Base-by-base conservation (phyloP, 2,113 vertebrate species). In the Circaetus gallicus region DNA sequence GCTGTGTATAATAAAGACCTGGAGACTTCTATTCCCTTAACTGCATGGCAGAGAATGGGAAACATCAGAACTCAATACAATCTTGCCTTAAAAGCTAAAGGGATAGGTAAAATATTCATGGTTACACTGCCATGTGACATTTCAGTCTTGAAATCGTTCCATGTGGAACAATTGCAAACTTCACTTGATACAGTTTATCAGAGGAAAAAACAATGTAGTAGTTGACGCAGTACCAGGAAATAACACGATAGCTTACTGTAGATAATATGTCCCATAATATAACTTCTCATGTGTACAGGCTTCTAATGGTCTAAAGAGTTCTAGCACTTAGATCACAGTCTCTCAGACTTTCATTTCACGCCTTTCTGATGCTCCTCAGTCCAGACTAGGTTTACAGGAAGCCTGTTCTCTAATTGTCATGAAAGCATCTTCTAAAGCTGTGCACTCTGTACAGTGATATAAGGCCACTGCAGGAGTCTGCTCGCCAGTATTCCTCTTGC, bases 31-130 rank as follows among this genome's bases (percentile, higher is more conserved):
- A 2, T 32, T 43, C 67, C 50, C 66, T 80, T 49, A 52, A 28
- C 50, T 89, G 40, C 22, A 13, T 34, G 72, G 36, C 55, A 87
- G 78, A 83, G 91, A 86, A 80, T 66, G 69, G 87, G 92, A 95
- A 93, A 42, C 61, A 59, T 40, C 87, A 85, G 53, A 89, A 52
- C 31, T 86, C 55, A 59, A 5, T 53, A 55, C 1, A 2, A 71
- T 62, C 43, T 82, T 82, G 22, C 55, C 50, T 81, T 83, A 66
- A 81, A 95, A 95, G 45, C 63, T 45, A 70, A 87, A 95, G 43
- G 36, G 13, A 28, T 47, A 76, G 29, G 45, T 56, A 53, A 59
- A 91, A 93, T 71, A 45, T 77, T 72, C 94, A 32, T 45, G 29
- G n/a, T 66, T 91, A 42, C 0, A 0, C 34, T 91, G 38, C 47